Evolutionary conservation across 2,797 vertebrate species (phyloP).

Genomic region (Danio jaintianensis): DNA sequence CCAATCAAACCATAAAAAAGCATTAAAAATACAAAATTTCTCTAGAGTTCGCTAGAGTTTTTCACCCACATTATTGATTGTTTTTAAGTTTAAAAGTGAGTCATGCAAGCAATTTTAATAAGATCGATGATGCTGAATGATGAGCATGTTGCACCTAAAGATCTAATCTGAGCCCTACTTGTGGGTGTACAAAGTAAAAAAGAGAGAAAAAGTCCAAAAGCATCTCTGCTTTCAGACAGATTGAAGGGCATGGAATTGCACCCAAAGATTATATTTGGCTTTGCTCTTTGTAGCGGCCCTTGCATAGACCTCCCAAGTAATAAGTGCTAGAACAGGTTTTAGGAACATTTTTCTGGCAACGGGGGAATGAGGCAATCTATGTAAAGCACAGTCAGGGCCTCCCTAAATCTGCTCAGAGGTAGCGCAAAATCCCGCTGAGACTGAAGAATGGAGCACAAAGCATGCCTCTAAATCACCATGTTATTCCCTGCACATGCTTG

Average conservation of each 20-base stretch:
- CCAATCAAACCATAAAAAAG: background rate
- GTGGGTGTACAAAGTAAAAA: background rate
- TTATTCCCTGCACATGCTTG: slow-evolving; percentile 34
- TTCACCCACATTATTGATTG: slow-evolving; percentile 9
- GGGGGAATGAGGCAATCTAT: slow-evolving; percentile 31
- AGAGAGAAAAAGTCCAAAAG: background rate
- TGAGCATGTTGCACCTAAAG: background rate
- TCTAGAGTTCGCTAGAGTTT: background rate
- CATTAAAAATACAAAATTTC: background rate
- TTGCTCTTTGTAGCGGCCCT: slow-evolving; percentile 18
- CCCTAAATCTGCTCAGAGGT: slow-evolving; percentile 42
- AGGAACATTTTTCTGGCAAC: slow-evolving; percentile 8
- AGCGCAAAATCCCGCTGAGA: slow-evolving; percentile 38
- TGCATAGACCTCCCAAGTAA: slow-evolving; percentile 10
- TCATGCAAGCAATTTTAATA: background rate
- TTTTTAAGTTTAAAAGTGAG: slow-evolving; percentile 10
- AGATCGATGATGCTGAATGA: background rate
- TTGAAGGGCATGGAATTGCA: slow-evolving; percentile 12
- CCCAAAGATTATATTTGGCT: slow-evolving; percentile 35
- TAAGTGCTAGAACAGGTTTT: slow-evolving; percentile 10
- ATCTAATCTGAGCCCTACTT: background rate
- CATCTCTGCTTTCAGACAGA: background rate
- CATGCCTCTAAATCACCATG: slow-evolving; percentile 35
- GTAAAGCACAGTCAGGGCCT: slow-evolving; percentile 38
- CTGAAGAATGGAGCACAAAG: slow-evolving; percentile 38